A percentile compares a stretch with the other conserved stretches of the same genome.
phyloP scores from a whole-genome alignment of 2,888 invertebrate genomes.

The Conistra vaccinii region DNA sequence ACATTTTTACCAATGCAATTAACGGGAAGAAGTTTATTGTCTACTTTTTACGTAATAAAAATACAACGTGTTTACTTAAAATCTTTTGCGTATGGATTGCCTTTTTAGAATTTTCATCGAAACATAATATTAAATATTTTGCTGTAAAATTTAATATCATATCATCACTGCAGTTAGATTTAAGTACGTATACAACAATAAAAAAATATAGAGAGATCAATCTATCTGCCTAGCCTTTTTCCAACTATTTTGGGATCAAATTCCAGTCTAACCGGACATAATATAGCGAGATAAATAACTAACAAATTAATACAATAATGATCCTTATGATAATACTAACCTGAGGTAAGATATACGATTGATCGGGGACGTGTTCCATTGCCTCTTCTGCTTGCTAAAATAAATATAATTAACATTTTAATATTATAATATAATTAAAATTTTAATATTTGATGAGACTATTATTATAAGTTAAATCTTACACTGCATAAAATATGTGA shows the following conservation, averaged over 20 bases:
- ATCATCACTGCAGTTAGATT: background rate
- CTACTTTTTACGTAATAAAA: background rate
- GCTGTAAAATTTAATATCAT: background rate
- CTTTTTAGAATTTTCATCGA: background rate
- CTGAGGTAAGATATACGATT: slow-evolving; percentile 50
- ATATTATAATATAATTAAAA: no score
- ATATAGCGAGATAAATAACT: no score
- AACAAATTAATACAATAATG: background rate
- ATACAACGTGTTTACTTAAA: background rate
- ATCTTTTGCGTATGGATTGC: background rate
- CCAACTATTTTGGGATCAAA: no score
- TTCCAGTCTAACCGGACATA: no score
- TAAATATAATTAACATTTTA: background rate
- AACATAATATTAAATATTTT: no score
- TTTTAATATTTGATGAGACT: background rate
- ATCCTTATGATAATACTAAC: slow-evolving; percentile 36
- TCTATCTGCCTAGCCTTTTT: background rate
- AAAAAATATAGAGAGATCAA: background rate
- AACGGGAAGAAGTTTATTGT: background rate
- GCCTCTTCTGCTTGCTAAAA: slow-evolving; percentile 47
- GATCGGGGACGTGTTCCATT: slow-evolving; percentile 35
- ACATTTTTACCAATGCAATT: slow-evolving; percentile 19
- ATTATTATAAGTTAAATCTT: background rate
- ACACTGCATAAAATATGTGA: no score
- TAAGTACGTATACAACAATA: no score